Percentiles rank a stretch among this genome's conserved stretches.
phyloP scores from a whole-genome alignment of 2,113 vertebrate species.

The Scalopus aquaticus region DNA sequence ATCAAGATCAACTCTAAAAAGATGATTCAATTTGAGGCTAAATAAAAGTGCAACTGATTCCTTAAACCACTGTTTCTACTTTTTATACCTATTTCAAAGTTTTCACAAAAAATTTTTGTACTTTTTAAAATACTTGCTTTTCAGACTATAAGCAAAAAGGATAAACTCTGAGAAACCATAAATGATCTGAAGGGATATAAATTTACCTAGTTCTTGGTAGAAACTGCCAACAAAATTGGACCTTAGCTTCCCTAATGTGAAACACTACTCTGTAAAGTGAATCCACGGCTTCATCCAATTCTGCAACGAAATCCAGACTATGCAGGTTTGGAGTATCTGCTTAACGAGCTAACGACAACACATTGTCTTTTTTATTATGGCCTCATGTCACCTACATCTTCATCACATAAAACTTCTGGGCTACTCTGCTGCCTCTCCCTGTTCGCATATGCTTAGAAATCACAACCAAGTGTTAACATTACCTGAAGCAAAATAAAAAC shows the following conservation, averaged over 20 bases:
- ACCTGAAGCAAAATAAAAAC: constrained; percentile 1
- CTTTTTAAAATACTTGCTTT: neutral
- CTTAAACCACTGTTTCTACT: neutral
- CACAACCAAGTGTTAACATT: neutral
- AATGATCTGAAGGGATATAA: neutral
- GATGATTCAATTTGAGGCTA: neutral
- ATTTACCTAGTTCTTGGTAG: neutral
- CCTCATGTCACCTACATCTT: neutral
- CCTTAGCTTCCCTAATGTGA: neutral
- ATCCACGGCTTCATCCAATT: neutral
- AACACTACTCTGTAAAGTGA: neutral
- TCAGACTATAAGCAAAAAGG: neutral
- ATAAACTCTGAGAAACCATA: neutral
- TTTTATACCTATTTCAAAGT: neutral
- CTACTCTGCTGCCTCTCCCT: neutral
- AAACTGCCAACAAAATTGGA: neutral
- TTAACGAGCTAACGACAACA: neutral
- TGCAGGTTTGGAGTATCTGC: neutral
- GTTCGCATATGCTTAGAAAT: neutral
- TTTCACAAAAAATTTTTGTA: neutral
- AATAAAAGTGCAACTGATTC: neutral
- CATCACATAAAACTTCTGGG: neutral
- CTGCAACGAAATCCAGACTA: neutral
- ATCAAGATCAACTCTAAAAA: neutral
- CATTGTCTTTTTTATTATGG: neutral